Evolutionary conservation across 2,888 invertebrate genomes (phyloP), one percentile per base, ranked within the genome.

Genomic region (Apeira syringaria): DNA sequence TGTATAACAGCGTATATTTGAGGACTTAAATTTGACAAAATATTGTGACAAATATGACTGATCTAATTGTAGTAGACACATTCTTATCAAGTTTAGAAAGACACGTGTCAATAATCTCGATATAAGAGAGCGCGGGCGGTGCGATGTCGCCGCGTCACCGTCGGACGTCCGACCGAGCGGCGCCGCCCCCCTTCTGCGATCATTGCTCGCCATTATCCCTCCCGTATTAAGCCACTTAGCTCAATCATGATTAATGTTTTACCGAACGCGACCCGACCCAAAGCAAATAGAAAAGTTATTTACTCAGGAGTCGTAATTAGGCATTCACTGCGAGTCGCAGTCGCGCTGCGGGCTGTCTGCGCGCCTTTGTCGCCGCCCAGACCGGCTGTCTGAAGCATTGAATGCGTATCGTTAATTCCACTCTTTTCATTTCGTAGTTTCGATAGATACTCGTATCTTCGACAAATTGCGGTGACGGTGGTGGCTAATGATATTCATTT

Each of bases 221-320:
- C 81, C 80, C 79, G 83, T 89, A 90, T 89, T 90, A 84, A 90
- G 88, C 90, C 91, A 90, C 90, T 90, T 88, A 90, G 89, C 81
- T 89, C 87, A 86, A 88, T 89, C 90, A 89, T 90, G 91, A 90
- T 91, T 90, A 89, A 89, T 89, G 89, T 83, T 87, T 79, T 78
- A 82, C 81, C 81, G 84, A 84, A 86, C 79, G 77, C 81, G 74
- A 78, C 76, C 77, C 81, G 78, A 80, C 73, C 78, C 78, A 71
- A 56, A 68, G 83, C 82, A 86, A 88, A 88, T 87, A 89, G 85
- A 87, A 88, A 88, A 86, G 78, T 82, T 89, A 88, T 88, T 88
- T 88, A 83, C 88, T 82, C 77, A 65, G 24, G 40, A 51, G 74
- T 72, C 83, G 85, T 85, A 89, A 89, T 88, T 89, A 89, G 88